These are phyloP conservation scores for Struthio camelus DNA, from an alignment of 2,113 vertebrate species.

Conservation along the genomic window DNA sequence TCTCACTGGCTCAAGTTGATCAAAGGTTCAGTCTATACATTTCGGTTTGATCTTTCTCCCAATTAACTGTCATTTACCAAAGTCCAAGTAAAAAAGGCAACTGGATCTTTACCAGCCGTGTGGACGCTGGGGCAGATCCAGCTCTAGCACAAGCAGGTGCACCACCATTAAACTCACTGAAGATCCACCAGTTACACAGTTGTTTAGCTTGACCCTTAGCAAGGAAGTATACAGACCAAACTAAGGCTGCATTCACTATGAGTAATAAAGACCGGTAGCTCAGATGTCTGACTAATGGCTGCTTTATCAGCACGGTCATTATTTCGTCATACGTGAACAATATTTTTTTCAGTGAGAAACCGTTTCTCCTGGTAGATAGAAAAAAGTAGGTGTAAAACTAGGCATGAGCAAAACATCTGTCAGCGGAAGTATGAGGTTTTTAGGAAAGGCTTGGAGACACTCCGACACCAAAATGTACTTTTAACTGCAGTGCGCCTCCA, in stretches of 20 bases:
- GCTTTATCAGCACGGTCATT: neutral
- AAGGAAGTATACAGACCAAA: neutral
- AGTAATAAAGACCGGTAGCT: neutral
- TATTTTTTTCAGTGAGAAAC: neutral
- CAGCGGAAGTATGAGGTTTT: neutral
- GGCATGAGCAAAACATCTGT: neutral
- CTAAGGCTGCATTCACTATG: neutral
- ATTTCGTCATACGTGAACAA: neutral
- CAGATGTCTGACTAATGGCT: slow-evolving; percentile 53
- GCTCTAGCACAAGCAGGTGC: neutral
- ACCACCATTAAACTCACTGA: neutral
- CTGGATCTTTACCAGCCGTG: neutral
- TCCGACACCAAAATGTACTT: neutral
- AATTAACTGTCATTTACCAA: neutral
- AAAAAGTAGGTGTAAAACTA: neutral
- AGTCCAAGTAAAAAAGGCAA: neutral
- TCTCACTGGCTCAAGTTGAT: neutral
- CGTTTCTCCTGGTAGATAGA: neutral
- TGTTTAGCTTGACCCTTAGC: neutral
- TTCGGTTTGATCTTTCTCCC: neutral
- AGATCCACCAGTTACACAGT: neutral
- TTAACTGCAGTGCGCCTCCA: neutral
- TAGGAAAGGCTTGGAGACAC: neutral
- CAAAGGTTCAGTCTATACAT: neutral
- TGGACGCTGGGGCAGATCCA: neutral